Percentiles rank a stretch among this genome's conserved stretches.
Conservation (phyloP, 2,888 invertebrate genomes). For the Hermaeophaga mercurialis region DNA sequence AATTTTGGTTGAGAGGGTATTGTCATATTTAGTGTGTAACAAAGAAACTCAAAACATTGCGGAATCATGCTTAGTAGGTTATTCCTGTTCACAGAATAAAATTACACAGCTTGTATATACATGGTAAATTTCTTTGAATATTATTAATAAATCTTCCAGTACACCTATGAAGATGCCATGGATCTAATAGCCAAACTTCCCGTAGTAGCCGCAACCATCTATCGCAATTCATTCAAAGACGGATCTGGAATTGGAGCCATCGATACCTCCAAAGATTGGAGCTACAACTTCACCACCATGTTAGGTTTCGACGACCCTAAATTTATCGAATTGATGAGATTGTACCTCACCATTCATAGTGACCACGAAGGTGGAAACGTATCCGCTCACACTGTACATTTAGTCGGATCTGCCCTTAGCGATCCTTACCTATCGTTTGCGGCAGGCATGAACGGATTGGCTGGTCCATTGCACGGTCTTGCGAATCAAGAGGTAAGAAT, state of each 20-base stretch:
- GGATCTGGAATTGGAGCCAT: slow-evolving; percentile 88
- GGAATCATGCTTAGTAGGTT: too few species aligned
- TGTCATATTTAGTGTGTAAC: too few species aligned
- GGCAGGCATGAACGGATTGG: slow-evolving; percentile 91
- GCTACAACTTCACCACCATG: slow-evolving; percentile 89
- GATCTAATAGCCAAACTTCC: slow-evolving; percentile 94
- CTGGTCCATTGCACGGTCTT: slow-evolving; percentile 94
- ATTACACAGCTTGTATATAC: too few species aligned
- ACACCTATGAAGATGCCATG: slow-evolving; percentile 91
- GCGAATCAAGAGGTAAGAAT: slow-evolving; percentile 84
- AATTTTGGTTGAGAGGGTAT: too few species aligned
- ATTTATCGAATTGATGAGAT: slow-evolving; percentile 89
- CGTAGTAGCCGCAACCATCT: slow-evolving; percentile 92
- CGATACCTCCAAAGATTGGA: slow-evolving; percentile 90
- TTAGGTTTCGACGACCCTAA: slow-evolving; percentile 83
- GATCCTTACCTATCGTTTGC: slow-evolving; percentile 93
- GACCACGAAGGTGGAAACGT: slow-evolving; percentile 98
- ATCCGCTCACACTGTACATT: slow-evolving; percentile 91
- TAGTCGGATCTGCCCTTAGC: slow-evolving; percentile 92
- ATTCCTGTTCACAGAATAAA: too few species aligned
- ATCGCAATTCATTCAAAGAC: slow-evolving; percentile 85
- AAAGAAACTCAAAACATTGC: too few species aligned
- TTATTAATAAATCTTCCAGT: slow-evolving; percentile 56
- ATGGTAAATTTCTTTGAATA: too few species aligned
- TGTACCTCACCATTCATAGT: slow-evolving; percentile 93